These are phyloP conservation scores for Capitulum mitella DNA, from an alignment of 2,888 invertebrate genomes.

Conservation along the genomic window DNA sequence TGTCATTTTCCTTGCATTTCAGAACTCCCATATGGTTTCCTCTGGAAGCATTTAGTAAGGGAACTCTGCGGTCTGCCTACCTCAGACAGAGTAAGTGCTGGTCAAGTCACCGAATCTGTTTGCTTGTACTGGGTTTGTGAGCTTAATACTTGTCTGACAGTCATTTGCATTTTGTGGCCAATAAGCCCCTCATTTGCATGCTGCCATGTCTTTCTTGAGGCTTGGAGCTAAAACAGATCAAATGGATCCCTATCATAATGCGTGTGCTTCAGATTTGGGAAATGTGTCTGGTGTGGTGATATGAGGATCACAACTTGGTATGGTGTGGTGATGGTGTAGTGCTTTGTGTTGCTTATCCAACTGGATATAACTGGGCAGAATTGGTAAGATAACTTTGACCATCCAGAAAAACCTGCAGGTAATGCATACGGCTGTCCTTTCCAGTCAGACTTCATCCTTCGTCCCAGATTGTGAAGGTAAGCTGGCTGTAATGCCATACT, in stretches of 20 bases:
- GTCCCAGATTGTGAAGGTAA: not conserved
- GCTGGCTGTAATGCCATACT: no score
- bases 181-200: no score
- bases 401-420: not conserved
- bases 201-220: no score
- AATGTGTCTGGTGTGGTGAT: not conserved
- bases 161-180: no score
- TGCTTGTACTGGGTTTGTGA: no score
- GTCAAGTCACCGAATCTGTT: no score
- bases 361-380: not conserved
- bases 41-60: not conserved
- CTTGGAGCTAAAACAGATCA: no score
- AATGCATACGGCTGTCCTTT: not conserved
- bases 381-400: not conserved
- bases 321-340: not conserved
- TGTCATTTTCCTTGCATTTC: not conserved
- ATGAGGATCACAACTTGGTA: not conserved
- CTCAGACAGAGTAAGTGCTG: no score
- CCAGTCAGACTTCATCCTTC: not conserved
- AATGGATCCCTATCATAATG: no score
- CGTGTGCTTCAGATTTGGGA: no score
- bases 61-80: not conserved
- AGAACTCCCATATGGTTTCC: not conserved
- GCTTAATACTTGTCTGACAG: no score
- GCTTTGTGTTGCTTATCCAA: not conserved